Percentiles rank a stretch among this genome's conserved stretches.
Evolutionary conservation across 2,113 vertebrate species (phyloP).

Genomic region (Xyliphius kryptos): DNA sequence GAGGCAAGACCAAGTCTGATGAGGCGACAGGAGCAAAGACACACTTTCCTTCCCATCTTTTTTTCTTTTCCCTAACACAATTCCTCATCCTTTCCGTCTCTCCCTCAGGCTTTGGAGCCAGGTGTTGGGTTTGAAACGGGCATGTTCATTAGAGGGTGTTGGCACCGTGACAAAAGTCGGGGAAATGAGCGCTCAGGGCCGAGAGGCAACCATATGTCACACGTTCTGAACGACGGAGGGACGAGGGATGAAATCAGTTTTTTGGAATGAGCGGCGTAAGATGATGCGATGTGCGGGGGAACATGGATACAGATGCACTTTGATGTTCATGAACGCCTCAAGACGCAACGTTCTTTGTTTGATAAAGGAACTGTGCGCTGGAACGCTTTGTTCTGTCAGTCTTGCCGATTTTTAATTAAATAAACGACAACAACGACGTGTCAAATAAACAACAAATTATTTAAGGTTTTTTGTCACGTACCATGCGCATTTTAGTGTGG

Average conservation of each 20-base stretch:
- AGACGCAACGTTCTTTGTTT: no score
- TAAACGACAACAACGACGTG: no score
- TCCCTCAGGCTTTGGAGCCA: conserved; percentile 16
- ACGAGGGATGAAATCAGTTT: not conserved
- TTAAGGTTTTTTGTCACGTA: no score
- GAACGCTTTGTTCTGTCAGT: no score
- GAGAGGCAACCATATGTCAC: conserved; percentile 19
- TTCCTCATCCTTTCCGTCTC: not conserved
- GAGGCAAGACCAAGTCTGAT: conserved; percentile 39
- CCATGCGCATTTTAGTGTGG: no score
- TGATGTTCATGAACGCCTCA: no score
- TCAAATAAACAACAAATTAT: no score
- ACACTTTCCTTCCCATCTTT: not conserved
- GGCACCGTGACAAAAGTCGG: conserved; percentile 22
- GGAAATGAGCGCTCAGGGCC: conserved; percentile 32
- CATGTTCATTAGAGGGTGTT: conserved; percentile 26
- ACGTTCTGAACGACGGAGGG: not conserved
- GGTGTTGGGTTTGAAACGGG: conserved; percentile 26
- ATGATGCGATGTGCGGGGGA: no score
- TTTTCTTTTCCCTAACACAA: not conserved
- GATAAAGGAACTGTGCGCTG: no score
- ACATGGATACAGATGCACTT: no score
- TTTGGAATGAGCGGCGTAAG: not conserved
- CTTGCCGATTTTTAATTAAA: no score
- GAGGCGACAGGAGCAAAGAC: conserved; percentile 11